These are phyloP conservation scores for Drosophila sordidapex DNA, from an alignment of 2,888 invertebrate genomes.

Conservation along the genomic window DNA sequence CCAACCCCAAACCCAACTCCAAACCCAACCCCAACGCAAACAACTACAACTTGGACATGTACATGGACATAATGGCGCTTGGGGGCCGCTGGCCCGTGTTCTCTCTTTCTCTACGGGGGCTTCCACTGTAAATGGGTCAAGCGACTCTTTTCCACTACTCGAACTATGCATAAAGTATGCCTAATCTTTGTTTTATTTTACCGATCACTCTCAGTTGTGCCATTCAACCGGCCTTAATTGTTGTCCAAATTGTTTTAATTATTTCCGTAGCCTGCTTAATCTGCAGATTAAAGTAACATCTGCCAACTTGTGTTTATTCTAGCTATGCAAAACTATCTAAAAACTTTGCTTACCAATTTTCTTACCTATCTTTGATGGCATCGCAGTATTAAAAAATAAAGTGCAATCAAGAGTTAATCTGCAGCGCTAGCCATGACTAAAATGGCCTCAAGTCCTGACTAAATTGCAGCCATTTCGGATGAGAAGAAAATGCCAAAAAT, in stretches of 20 bases:
- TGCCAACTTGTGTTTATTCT: background rate
- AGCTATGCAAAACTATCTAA: background rate
- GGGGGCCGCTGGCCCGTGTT: conserved; percentile 10
- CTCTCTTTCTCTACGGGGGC: background rate
- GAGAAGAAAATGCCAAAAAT: background rate
- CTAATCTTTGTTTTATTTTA: conserved; percentile 58
- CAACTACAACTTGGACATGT: conserved; percentile 41
- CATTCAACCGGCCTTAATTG: conserved; percentile 36
- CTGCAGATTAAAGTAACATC: background rate
- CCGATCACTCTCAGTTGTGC: conserved; percentile 53
- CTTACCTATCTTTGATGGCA: background rate
- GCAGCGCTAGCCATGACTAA: background rate
- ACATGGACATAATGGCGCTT: conserved; percentile 59
- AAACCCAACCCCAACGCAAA: background rate
- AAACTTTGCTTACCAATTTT: background rate
- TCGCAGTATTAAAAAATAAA: background rate
- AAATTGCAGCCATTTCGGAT: background rate
- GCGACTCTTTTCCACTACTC: conserved; percentile 35
- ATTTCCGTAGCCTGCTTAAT: conserved; percentile 8
- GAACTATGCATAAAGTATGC: conserved; percentile 68
- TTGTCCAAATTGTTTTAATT: conserved; percentile 46
- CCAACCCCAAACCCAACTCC: background rate
- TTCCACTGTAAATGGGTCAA: conserved; percentile 63
- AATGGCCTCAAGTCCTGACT: background rate
- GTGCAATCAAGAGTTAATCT: background rate